These are phyloP conservation scores for Onychomys torridus DNA, from an alignment of 2,797 vertebrate species.

Conservation along the genomic window DNA sequence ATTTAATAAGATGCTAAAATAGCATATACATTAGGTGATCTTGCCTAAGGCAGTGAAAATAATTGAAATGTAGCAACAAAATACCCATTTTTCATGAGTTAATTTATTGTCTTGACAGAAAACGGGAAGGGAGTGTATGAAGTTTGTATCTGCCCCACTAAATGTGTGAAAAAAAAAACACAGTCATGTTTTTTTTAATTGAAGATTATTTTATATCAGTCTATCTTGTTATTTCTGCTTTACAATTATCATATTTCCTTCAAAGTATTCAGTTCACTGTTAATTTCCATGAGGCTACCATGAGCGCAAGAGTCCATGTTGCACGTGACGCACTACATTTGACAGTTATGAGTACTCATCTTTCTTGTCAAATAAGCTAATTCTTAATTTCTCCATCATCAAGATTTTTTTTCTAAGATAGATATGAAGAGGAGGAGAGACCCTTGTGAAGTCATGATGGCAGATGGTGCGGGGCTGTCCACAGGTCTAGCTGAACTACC, in stretches of 20 bases:
- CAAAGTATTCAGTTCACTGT: conserved; percentile 45
- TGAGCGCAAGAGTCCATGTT: conserved; percentile 34
- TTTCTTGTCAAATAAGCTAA: conserved; percentile 59
- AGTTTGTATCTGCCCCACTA: background rate
- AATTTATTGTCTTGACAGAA: conserved; percentile 36
- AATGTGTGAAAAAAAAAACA: conserved; percentile 39
- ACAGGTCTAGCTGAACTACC: background rate
- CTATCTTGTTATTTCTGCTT: conserved; percentile 54
- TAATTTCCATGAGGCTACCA: conserved; percentile 52
- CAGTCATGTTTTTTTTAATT: conserved; percentile 2
- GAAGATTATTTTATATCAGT: conserved; percentile 55
- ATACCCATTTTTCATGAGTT: background rate
- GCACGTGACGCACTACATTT: conserved; percentile 31
- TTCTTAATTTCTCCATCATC: conserved; percentile 45
- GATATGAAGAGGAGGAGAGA: background rate
- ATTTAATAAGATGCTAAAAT: conserved; percentile 4
- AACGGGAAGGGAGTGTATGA: conserved; percentile 14
- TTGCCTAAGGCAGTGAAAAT: background rate
- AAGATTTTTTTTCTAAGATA: conserved; percentile 8
- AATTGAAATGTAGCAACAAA: conserved; percentile 12
- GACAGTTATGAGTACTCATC: conserved; percentile 20
- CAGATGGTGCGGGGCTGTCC: background rate
- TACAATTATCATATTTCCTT: conserved; percentile 58
- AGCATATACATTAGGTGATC: background rate
- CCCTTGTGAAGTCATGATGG: background rate